Evolutionary conservation across 2,113 vertebrate genomes (phyloP).

Genomic region (Pionites leucogaster): DNA sequence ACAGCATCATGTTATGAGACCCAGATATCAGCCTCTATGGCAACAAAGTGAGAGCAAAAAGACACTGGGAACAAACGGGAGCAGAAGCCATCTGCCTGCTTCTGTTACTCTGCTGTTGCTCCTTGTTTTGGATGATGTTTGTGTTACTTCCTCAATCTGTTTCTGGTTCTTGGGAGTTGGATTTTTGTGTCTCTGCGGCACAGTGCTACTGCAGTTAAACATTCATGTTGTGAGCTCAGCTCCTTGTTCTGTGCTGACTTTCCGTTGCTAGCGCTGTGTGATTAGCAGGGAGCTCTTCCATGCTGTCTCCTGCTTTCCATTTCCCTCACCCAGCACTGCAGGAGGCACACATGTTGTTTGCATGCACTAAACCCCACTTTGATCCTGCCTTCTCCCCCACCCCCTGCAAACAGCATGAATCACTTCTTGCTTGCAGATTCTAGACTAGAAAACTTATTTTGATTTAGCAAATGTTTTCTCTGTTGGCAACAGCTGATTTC

Average conservation of each 20-base stretch:
- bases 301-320: conserved; percentile 27
- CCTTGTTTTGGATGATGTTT: conserved; percentile 37
- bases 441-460: not conserved
- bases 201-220: not conserved
- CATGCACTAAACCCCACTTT: conserved; percentile 16
- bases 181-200: not conserved
- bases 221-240: not conserved
- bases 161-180: conserved; percentile 44
- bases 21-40: conserved; percentile 31
- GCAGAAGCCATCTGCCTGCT: conserved; percentile 55
- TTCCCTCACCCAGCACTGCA: not conserved
- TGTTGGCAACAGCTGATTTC: conserved; percentile 4
- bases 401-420: not conserved
- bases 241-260: conserved; percentile 19
- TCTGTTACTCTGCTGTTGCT: conserved; percentile 12
- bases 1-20: not conserved
- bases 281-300: not conserved
- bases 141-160: conserved; percentile 60
- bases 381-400: not conserved
- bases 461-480: conserved; percentile 6
- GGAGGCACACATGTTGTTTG: conserved; percentile 14
- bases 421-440: not conserved
- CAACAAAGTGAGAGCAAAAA: conserved; percentile 40
- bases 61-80: conserved; percentile 5
- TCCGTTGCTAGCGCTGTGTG: not conserved